Evolutionary conservation across 2,888 invertebrate genomes (phyloP).

Genomic region (Cryptocheilus praepositus): DNA sequence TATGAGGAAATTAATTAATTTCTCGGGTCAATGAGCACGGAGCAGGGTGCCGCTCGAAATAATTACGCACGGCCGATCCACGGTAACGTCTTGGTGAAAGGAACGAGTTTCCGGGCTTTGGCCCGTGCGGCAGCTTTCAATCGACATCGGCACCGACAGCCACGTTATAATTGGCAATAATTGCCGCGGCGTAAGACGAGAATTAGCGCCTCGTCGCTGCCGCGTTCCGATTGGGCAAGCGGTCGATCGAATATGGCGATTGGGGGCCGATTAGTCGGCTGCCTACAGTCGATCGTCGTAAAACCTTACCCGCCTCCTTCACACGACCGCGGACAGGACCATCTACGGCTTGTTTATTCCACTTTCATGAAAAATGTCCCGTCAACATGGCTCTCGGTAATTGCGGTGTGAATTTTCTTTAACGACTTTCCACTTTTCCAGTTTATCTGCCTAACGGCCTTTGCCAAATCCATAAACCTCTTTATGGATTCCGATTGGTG

Average conservation of each 20-base stretch:
- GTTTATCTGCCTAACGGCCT: too few relatives aligned
- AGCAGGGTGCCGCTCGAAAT: too few relatives aligned
- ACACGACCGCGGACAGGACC: neutral
- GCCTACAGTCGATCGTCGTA: conserved; percentile 31
- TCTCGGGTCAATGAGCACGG: too few relatives aligned
- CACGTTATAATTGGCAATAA: conserved; percentile 44
- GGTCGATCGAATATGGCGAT: conserved; percentile 36
- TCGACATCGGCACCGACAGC: conserved; percentile 21
- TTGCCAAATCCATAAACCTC: too few relatives aligned
- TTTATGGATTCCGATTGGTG: too few relatives aligned
- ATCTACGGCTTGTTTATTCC: neutral
- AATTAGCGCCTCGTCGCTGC: conserved; percentile 35
- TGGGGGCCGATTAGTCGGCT: conserved; percentile 30
- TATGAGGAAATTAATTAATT: too few relatives aligned
- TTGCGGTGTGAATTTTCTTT: too few relatives aligned
- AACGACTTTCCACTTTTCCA: neutral
- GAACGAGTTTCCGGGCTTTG: neutral
- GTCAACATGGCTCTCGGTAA: neutral
- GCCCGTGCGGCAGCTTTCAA: conserved; percentile 27
- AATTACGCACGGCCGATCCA: too few relatives aligned
- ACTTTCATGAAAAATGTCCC: neutral
- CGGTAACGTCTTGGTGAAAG: neutral
- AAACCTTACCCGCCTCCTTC: conserved; percentile 27
- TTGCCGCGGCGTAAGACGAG: conserved; percentile 25
- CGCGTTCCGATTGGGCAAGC: conserved; percentile 45